A percentile compares a stretch with the other conserved stretches of the same genome.
Conservation (phyloP, 2,113 vertebrate genomes). For the Oryzias curvinotus region DNA sequence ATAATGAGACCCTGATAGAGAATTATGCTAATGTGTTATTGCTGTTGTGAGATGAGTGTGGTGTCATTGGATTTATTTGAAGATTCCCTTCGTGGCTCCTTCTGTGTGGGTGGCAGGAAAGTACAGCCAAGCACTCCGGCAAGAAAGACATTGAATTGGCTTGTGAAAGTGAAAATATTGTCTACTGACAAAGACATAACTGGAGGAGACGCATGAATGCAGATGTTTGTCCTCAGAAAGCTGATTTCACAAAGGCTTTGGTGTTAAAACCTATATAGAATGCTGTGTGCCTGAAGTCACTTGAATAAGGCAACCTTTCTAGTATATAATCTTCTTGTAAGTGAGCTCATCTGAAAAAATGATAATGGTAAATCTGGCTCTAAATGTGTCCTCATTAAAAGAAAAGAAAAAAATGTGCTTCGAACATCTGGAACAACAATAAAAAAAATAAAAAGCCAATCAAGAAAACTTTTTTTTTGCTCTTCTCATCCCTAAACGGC, state of each 20-base stretch:
- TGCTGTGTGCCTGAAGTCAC: no score
- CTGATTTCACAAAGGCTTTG: background rate
- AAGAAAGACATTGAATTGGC: background rate
- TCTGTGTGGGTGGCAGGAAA: slow-evolving; percentile 15
- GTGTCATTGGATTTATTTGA: slow-evolving; percentile 25
- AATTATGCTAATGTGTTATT: slow-evolving; percentile 61
- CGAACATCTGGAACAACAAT: no score
- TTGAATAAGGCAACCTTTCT: no score
- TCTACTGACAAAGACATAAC: background rate
- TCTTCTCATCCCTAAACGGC: no score
- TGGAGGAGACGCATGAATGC: background rate
- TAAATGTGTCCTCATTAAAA: no score
- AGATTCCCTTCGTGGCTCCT: slow-evolving; percentile 5
- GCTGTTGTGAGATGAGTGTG: slow-evolving; percentile 44
- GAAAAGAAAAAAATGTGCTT: no score
- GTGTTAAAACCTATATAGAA: background rate
- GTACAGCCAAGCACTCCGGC: slow-evolving; percentile 5
- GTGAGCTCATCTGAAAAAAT: no score
- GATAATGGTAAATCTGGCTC: no score
- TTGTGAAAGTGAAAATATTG: slow-evolving; percentile 2
- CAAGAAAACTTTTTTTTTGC: no score
- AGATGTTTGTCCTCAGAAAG: background rate
- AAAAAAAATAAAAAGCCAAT: no score
- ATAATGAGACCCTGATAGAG: slow-evolving; percentile 59
- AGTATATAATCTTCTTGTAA: no score